Evolutionary conservation across 2,797 vertebrate genomes (phyloP), one percentile per base, ranked within the genome.

Genomic region (Harpagifer antarcticus): DNA sequence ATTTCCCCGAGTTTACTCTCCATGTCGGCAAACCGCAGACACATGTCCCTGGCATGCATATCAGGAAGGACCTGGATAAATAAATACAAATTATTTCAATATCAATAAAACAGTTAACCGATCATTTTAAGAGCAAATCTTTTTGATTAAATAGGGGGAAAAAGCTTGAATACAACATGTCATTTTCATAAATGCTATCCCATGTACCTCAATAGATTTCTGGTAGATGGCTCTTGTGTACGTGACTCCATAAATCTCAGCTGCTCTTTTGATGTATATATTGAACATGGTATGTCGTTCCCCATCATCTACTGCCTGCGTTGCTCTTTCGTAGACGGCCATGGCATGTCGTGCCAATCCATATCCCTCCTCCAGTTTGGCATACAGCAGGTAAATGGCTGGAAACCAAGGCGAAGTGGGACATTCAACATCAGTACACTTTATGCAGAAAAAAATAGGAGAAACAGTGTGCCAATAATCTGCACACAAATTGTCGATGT

Each of bases 1-100:
- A 99, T 98, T 93, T 99, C 98, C 0, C 98, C 98, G 14, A 99
- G 94, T 54, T 97, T 97, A 88, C 96, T 96, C 85, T 99, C 98
- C 97, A 99, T 97, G 87, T 99, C 98, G 0, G 98, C 95, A 9
- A 99, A 99, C n/a, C 97, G 95, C 74, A 94, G 91, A 83, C 98
- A 98, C 94, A 99, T 98, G 78, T 98, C 97, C 5, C 97, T 95
- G 0, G 97, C 93, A 0, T 97, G 96, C 12, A 98, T 96, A 40
- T 98, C 98, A 0, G 96, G 94, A 76, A 99, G 95, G 65, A 98
- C 96, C 98, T 99, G 9, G 17, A 63, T 27, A 61, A 58, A 78
- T 17, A 19, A 1, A 48, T 23, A 64, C 6, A 44, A 33, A 33
- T 3, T 40, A 58, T 43, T 73, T 37, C 17, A 66, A 6, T 5